Evolutionary conservation across 2,113 vertebrate species (phyloP), one percentile per base, ranked within the genome.

Genomic region (Ptilonorhynchus violaceus): DNA sequence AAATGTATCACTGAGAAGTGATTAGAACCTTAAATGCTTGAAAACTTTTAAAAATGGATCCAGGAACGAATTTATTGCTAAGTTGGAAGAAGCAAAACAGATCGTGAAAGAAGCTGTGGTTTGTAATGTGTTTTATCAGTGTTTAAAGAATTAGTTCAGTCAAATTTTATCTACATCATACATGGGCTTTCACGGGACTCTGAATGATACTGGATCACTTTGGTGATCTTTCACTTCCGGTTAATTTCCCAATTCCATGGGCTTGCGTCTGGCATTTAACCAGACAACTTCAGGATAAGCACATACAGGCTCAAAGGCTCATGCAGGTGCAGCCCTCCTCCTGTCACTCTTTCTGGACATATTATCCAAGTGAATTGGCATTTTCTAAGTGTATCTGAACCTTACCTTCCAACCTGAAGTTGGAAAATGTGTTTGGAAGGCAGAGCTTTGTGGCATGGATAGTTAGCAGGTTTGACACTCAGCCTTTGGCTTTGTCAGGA

Each of bases 301-400:
- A 23, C 0, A 1, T 50, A 5, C 10, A 62, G 17, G 21, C 3
- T 2, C 46, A n/a, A 33, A 63, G 19, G 17, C 22, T 80, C 23
- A 4, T 23, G 13, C 10, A 69, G 22, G 41, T 59, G 19, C 59
- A 81, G 33, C 33, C 41, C 15, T 88, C 13, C n/a, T 69, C 28
- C n/a, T 66, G 10, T 39, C n/a, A 28, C 22, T 70, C 31, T 47
- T 68, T 76, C 46, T 70, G 52, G 42, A 62, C 39, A 22, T 2
- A 4, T 75, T 49, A 8, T 55, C 44, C 31, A 72, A 79, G 11
- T 16, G 56, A 63, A 84, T 72, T 52, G 69, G 16, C 9, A 31
- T 7, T 53, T 52, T 70, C 12, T 59, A 47, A 35, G 13, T 4
- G 2, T 44, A 28, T n/a, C n/a, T n/a, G n/a, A n/a, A n/a, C n/a